These are phyloP conservation scores for Mus spicilegus DNA, from an alignment of 2,113 vertebrate species.

Conservation along the genomic window DNA sequence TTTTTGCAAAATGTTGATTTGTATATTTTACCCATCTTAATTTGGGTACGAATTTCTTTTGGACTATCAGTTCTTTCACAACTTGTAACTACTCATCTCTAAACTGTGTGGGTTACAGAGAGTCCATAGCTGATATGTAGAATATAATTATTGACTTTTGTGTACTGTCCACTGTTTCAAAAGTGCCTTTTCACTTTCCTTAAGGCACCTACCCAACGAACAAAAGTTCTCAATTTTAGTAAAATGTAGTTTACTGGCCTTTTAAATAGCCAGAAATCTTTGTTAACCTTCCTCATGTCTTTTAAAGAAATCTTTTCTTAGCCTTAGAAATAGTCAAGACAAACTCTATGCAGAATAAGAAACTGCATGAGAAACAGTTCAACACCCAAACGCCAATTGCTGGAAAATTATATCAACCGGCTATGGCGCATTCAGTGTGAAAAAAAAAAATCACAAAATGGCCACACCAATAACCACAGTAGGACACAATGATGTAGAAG, in stretches of 20 bases:
- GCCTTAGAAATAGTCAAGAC: neutral
- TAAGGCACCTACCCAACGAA: neutral
- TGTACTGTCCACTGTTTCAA: neutral
- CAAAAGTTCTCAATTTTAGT: conserved; percentile 30
- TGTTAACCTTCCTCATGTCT: neutral
- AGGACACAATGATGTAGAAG: neutral
- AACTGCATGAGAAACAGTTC: neutral
- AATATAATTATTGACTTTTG: neutral
- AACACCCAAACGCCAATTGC: neutral
- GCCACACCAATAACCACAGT: neutral
- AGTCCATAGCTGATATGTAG: neutral
- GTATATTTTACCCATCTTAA: conserved; percentile 11
- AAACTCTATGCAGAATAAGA: neutral
- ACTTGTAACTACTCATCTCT: conserved; percentile 3
- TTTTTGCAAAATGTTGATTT: neutral
- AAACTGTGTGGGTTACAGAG: neutral
- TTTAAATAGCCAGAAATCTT: conserved; percentile 7
- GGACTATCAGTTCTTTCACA: neutral
- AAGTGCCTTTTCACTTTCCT: conserved; percentile 12
- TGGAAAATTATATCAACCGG: neutral
- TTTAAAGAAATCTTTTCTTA: conserved; percentile 8
- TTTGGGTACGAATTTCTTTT: conserved; percentile 32
- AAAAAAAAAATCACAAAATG: neutral
- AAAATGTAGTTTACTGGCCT: neutral
- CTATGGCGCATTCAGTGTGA: neutral